Evolutionary conservation across 2,888 invertebrate genomes (phyloP).

Genomic region (Strigamia crassipes): DNA sequence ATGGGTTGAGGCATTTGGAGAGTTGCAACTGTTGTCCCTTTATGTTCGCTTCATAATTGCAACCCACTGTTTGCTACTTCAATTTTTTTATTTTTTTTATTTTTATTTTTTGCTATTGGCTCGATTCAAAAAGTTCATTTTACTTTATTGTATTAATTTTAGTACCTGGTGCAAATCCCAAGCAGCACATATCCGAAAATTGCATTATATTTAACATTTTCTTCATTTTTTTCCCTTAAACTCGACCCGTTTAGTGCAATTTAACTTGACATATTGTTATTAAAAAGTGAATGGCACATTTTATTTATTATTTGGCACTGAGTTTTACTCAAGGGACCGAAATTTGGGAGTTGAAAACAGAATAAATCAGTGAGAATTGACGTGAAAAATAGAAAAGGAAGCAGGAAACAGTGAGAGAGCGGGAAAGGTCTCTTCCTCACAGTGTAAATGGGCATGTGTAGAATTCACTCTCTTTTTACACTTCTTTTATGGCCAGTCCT

Average conservation of each 20-base stretch:
- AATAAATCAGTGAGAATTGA: slow-evolving; percentile 10
- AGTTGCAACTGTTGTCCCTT: slow-evolving; percentile 22
- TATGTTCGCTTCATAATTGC: not conserved
- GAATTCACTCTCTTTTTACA: slow-evolving; percentile 11
- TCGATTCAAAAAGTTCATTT: too few species aligned
- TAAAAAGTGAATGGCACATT: too few species aligned
- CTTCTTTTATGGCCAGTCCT: slow-evolving; percentile 12
- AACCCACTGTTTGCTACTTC: not conserved
- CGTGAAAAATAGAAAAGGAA: not conserved
- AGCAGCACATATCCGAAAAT: too few species aligned
- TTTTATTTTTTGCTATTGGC: not conserved
- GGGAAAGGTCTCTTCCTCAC: not conserved
- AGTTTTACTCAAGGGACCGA: not conserved
- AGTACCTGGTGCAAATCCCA: too few species aligned
- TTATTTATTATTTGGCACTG: not conserved
- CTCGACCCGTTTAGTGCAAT: too few species aligned
- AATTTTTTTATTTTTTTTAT: not conserved
- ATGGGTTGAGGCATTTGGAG: slow-evolving; percentile 1
- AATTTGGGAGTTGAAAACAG: not conserved
- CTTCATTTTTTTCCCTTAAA: too few species aligned
- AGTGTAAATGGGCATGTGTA: slow-evolving; percentile 13
- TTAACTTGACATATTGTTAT: too few species aligned
- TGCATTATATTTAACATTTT: too few species aligned
- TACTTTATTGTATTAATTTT: too few species aligned
- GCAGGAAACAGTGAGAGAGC: not conserved